These are phyloP conservation scores for Caranx ignobilis DNA, from an alignment of 2,113 vertebrate genomes.

Conservation along the genomic window DNA sequence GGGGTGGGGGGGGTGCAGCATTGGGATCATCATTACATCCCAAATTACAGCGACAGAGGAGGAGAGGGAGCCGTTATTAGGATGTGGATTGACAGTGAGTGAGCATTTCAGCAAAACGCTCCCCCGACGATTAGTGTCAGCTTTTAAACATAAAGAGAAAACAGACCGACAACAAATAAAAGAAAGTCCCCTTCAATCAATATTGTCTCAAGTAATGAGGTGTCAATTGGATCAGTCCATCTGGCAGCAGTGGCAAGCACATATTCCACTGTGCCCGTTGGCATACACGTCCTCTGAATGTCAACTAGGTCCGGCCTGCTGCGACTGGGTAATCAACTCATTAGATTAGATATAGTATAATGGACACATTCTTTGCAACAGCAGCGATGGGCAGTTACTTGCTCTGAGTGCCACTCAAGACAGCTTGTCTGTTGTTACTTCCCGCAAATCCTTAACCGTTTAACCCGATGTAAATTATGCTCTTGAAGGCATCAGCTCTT, in stretches of 20 bases:
- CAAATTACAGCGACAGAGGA: conserved; percentile 26
- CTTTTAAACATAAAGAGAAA: conserved; percentile 1
- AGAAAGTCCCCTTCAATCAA: conserved; percentile 41
- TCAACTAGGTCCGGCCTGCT: conserved; percentile 53
- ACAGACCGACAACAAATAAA: conserved; percentile 15
- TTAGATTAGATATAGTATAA: conserved; percentile 52
- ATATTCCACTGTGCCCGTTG: conserved; percentile 36
- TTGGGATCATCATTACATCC: conserved; percentile 23
- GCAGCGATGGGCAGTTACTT: conserved; percentile 19
- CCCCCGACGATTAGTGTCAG: conserved; percentile 37
- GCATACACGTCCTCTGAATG: conserved; percentile 59
- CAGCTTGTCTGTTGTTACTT: background rate
- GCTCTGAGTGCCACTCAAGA: conserved; percentile 21
- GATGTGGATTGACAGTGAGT: conserved; percentile 44
- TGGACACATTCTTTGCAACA: conserved; percentile 43
- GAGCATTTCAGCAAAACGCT: conserved; percentile 33
- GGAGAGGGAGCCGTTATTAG: conserved; percentile 31
- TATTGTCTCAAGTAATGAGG: conserved; percentile 74
- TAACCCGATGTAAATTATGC: background rate
- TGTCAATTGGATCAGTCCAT: conserved; percentile 68
- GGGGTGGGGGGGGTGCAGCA: background rate
- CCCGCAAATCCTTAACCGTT: background rate
- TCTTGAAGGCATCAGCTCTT: background rate
- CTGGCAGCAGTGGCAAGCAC: conserved; percentile 49
- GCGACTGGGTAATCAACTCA: conserved; percentile 58